phyloP scores from a whole-genome alignment of 2,113 vertebrate species.

The Potamarius usumacintae region DNA sequence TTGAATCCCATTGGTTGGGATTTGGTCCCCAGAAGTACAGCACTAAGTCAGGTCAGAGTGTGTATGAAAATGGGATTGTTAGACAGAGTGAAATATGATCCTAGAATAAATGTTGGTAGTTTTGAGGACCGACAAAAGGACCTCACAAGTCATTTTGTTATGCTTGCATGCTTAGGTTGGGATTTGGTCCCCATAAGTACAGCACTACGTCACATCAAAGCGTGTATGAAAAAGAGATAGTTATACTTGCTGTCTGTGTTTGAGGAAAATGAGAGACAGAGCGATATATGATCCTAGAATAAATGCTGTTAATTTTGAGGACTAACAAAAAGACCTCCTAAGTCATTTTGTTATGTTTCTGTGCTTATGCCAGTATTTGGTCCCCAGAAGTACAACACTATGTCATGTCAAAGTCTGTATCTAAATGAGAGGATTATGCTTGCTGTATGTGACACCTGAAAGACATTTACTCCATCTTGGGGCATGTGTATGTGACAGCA shows the following conservation, averaged over 20 bases:
- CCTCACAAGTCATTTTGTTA: background rate
- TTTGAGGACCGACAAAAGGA: background rate
- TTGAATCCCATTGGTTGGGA: too few relatives aligned
- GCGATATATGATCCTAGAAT: too few relatives aligned
- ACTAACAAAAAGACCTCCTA: background rate
- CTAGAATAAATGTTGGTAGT: too few relatives aligned
- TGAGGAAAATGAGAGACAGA: background rate
- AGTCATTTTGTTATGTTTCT: background rate
- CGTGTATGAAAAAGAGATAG: background rate
- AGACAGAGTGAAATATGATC: too few relatives aligned
- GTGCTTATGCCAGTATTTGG: background rate
- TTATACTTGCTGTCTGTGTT: background rate
- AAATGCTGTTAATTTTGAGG: background rate
- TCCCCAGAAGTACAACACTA: background rate
- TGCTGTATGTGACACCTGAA: conserved; percentile 24
- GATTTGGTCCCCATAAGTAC: background rate
- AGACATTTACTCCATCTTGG: too few relatives aligned
- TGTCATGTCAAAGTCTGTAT: background rate
- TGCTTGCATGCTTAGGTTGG: background rate
- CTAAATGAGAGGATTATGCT: background rate
- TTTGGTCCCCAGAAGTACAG: too few relatives aligned
- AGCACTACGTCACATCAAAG: background rate
- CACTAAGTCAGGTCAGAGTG: too few relatives aligned
- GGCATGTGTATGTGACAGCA: too few relatives aligned
- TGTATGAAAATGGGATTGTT: too few relatives aligned